Evolutionary conservation across 2,113 vertebrate genomes (phyloP), one percentile per base, ranked within the genome.

Genomic region (Ascaphus truei): DNA sequence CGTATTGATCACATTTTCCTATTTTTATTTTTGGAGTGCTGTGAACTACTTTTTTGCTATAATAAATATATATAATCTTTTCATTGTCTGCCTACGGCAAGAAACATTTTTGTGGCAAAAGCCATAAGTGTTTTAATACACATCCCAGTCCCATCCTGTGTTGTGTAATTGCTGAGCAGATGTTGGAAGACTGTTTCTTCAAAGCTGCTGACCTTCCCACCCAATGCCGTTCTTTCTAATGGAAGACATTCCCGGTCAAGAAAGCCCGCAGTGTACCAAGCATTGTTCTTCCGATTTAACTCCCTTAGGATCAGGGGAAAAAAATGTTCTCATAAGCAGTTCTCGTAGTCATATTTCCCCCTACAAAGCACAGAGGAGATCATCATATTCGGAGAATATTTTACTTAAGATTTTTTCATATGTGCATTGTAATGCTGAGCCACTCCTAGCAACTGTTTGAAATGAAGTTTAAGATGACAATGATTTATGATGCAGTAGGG

Each of bases 321-420:
- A n/a, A n/a, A 67, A 67, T 67, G 64, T 67, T 67, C 64, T 67
- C 64, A 67, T 57, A 45, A 45, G 61, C 41, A 62, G 41, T 34
- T 13, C 13, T 63, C 48, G 43, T 30, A 22, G 45, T 43, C 47
- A 51, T n/a, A 34, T n/a, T n/a, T n/a, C n/a, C n/a, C n/a, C n/a
- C n/a, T n/a, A n/a, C n/a, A n/a, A n/a, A n/a, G n/a, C n/a, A n/a
- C n/a, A n/a, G n/a, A n/a, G n/a, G n/a, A n/a, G n/a, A n/a, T n/a
- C n/a, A n/a, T n/a, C n/a, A n/a, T n/a, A n/a, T n/a, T n/a, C n/a
- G n/a, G n/a, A n/a, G n/a, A n/a, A n/a, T n/a, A n/a, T n/a, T n/a
- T n/a, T n/a, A n/a, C n/a, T n/a, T n/a, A n/a, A n/a, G n/a, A n/a
- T 27, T 25, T 61, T 16, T 29, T 31, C 30, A 27, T n/a, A 60